Base-by-base conservation (phyloP, 2,888 invertebrate species). In the Eristalis tenax region DNA sequence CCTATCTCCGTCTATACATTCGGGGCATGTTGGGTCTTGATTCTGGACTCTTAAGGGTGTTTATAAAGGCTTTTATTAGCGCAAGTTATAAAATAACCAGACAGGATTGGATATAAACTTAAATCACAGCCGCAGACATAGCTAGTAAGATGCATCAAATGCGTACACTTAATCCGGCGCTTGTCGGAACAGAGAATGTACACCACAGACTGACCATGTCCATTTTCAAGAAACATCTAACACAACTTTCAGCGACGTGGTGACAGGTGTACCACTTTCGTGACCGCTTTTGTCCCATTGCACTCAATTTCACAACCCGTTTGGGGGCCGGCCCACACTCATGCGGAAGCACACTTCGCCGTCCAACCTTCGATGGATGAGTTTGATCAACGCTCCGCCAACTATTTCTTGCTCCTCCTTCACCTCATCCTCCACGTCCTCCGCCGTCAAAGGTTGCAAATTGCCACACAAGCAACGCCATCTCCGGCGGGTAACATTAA, bases 401-500 rank as follows among this genome's bases (percentile, higher is more conserved):
- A 43, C 26, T 15, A 43, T 15, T 15, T 43, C 43, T 43, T 26
- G 26, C 26, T 26, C 32, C 32, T 8, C 32, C 32, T 10, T 3
- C 50, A 50, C 50, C 50, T 18, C 18, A 18, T 18, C n/a, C 0
- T 18, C 13, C 50, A 1, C 15, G 6, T 18, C 4, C 26, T 13
- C 26, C 23, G 15, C 26, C 23, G 10, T 13, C 59, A 59, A n/a
- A 59, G 59, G 50, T 18, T 56, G 81, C 40, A 83, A 64, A 78
- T 78, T 64, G 56, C 43, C 50, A 83, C 59, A 59, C 59, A 59
- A 66, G 61, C 69, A 61, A 8, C 70, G n/a, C 79, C 65, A 59
- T 78, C 43, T 65, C 40, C 26, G 64, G 61, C 76, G 61, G 38
- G 22, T 73, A 74, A 78, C 81, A 86, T 86, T 78, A 86, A 78